A percentile compares a stretch with the other conserved stretches of the same genome.
Conservation (phyloP, 2,113 vertebrate species). For the Atlantisia rogersi region DNA sequence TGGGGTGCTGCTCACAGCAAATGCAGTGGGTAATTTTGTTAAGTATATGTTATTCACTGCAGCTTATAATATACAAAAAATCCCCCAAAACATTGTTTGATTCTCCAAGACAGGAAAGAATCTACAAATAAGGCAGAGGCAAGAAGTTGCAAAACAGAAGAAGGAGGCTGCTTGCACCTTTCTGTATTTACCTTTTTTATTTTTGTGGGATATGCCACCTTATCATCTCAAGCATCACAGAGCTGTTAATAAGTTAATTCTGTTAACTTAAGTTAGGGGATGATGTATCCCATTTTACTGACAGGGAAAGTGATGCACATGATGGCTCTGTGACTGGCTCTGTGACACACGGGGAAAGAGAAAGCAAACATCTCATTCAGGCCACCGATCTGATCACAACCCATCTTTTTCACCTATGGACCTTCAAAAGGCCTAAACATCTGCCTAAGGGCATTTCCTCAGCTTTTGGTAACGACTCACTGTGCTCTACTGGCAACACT, state of each 20-base stretch:
- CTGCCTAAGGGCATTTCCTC: background rate
- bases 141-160: background rate
- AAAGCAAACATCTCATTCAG: background rate
- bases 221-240: background rate
- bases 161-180: background rate
- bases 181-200: background rate
- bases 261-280: background rate
- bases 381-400: background rate
- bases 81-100: background rate
- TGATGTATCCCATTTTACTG: background rate
- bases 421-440: background rate
- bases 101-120: conserved; percentile 10
- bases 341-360: background rate
- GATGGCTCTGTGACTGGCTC: background rate
- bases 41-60: conserved; percentile 78
- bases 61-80: conserved; percentile 69
- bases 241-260: background rate
- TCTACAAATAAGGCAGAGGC: conserved; percentile 1
- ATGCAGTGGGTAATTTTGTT: conserved; percentile 80
- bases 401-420: background rate
- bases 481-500: background rate
- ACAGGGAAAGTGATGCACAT: background rate
- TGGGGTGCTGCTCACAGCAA: conserved; percentile 70
- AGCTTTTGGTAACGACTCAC: background rate
- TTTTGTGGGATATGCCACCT: background rate